These are phyloP conservation scores for Pelosia muscerda DNA, from an alignment of 2,888 invertebrate species.

Conservation along the genomic window DNA sequence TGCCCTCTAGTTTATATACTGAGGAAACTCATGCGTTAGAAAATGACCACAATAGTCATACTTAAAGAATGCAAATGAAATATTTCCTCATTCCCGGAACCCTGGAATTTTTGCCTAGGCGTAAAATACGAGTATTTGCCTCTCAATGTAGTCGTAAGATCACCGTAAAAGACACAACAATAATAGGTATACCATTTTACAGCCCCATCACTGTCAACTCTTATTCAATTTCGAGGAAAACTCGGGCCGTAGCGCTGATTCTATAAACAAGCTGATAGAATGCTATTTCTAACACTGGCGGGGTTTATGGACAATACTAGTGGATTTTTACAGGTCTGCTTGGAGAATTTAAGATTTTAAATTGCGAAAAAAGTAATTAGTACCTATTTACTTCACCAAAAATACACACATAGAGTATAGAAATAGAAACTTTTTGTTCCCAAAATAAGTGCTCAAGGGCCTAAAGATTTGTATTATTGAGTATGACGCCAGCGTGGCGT, in stretches of 20 bases:
- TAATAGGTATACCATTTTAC: conserved; percentile 23
- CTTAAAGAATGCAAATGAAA: not conserved
- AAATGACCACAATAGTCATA: not conserved
- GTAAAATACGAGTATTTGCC: conserved; percentile 16
- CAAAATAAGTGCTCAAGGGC: too few relatives aligned
- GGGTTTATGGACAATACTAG: conserved; percentile 34
- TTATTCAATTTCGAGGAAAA: conserved; percentile 36
- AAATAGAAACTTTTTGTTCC: too few relatives aligned
- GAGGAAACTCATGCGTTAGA: not conserved
- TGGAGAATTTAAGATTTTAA: not conserved
- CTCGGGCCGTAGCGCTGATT: conserved; percentile 26
- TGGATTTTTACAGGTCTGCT: not conserved
- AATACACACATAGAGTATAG: too few relatives aligned
- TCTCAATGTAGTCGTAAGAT: conserved; percentile 15
- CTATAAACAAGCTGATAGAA: conserved; percentile 45
- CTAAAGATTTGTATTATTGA: too few relatives aligned
- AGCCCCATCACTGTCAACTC: conserved; percentile 24
- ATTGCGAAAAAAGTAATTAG: too few relatives aligned
- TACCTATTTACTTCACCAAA: too few relatives aligned
- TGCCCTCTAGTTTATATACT: too few relatives aligned
- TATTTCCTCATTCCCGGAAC: not conserved
- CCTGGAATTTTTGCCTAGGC: not conserved
- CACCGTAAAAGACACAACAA: conserved; percentile 20
- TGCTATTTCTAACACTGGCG: conserved; percentile 42
- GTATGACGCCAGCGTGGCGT: too few relatives aligned